Base-by-base conservation (phyloP, 2,113 vertebrate species). In the Oryctolagus cuniculus region DNA sequence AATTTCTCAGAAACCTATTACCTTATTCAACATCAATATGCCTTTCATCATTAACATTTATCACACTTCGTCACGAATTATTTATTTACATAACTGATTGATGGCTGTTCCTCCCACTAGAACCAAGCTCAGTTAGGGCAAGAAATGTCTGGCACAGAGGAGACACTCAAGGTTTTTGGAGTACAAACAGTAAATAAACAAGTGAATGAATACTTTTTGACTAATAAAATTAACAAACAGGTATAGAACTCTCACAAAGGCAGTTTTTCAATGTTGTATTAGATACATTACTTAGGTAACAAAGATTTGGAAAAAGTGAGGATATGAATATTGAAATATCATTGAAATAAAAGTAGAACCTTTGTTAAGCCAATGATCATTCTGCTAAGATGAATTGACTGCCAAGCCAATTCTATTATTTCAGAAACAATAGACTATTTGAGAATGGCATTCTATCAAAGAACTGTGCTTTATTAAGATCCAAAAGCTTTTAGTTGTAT, bases 241-340 rank as follows among this genome's bases (percentile, higher is more conserved):
- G 34, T 78, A n/a, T 34, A 72, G 22, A 83, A 84, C 12, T 89
- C 89, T 55, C 21, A 72, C 34, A 49, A 85, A 91, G 38, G n/a
- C 15, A 74, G 53, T 79, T 12, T 81, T 36, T 73, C 36, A 72
- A 24, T 49, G 36, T 75, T 78, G 5, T 34, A 9, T 70, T 74
- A 27, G n/a, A 85, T 9, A 38, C 44, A 66, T 64, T 83, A 84
- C 78, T 91, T 85, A 29, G 4, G 17, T 70, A 78, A 53, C 27
- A 79, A 91, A 91, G 38, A 53, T 27, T 83, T 44, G 79, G 87
- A 91, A 34, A 89, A 87, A 93, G 84, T 9, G 87, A 95, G 72
- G 22, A 74, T 78, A 17, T 64, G 11, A 38, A 91, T 74, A 86
- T 67, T 44, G 64, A 86, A 87, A 93, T 83, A 49, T 58, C 38